phyloP scores from a whole-genome alignment of 2,113 vertebrate genomes.

The Forbesichthys agassizii region DNA sequence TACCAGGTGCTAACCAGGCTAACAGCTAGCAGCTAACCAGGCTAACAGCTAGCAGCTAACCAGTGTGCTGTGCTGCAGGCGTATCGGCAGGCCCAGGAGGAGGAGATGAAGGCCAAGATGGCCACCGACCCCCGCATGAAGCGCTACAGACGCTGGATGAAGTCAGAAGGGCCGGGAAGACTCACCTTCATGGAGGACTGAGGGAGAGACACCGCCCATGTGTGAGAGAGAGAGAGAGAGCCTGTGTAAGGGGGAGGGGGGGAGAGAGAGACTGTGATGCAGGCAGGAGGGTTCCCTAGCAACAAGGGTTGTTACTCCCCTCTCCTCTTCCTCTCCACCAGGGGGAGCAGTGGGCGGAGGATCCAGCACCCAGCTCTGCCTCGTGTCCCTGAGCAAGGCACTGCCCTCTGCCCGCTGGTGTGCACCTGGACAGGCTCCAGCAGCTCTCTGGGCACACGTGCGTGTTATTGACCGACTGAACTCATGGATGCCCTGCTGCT shows the following conservation, averaged over 20 bases:
- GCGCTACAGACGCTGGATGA: conserved; percentile 97
- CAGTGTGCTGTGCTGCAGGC: conserved; percentile 65
- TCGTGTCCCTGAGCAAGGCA: conserved; percentile 24
- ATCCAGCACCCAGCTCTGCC: too few relatives aligned
- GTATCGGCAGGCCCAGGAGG: conserved; percentile 90
- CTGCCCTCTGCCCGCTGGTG: neutral
- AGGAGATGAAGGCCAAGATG: conserved; percentile 95
- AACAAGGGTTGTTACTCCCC: neutral
- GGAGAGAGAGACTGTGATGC: neutral
- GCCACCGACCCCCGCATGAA: conserved; percentile 94
- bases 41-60: neutral
- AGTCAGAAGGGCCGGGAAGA: conserved; percentile 91
- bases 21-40: neutral
- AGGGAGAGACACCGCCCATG: conserved; percentile 31
- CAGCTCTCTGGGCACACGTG: too few relatives aligned
- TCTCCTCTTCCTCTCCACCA: neutral
- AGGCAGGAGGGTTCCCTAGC: too few relatives aligned
- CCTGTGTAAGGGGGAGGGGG: neutral
- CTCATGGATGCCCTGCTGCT: too few relatives aligned
- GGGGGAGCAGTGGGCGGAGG: neutral
- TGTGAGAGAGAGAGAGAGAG: neutral
- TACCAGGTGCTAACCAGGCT: conserved; percentile 80
- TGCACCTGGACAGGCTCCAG: too few relatives aligned
- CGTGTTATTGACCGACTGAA: too few relatives aligned
- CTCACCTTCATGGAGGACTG: conserved; percentile 92